Evolutionary conservation across 2,888 invertebrate genomes (phyloP), one percentile per base, ranked within the genome.

Genomic region (Heteropelma amictum): DNA sequence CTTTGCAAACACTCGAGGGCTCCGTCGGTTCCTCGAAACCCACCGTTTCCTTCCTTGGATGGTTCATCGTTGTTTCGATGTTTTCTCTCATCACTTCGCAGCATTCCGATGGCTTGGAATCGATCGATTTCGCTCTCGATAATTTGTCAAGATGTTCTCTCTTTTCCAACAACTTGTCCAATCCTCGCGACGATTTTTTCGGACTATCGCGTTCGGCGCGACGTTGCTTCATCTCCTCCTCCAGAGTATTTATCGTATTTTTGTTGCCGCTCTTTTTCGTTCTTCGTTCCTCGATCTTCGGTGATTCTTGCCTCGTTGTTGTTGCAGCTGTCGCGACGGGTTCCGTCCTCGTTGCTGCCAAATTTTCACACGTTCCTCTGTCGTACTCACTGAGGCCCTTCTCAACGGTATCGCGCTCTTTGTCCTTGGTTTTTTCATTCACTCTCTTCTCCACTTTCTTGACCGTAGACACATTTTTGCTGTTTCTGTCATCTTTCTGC

Each of bases 151-250:
- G 87, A 74, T 90, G 90, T 81, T 91, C 91, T 54, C 90, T 89
- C 81, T 90, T 91, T 75, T 90, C 92, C 47, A 93, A 90, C 47
- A 93, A 84, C 79, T 91, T 91, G 79, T 93, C 93, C 54, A 93
- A 83, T 1, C 92, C 90, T 21, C 92, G 92, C 86, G 91, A 90
- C 70, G 90, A 90, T 86, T 92, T 93, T 90, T 92, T 93, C 87
- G 89, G 91, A 80, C 88, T 90, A 82, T 90, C 91, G 87, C 90
- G 88, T 88, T 90, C 90, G 61, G 88, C 87, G 68, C 89, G 86
- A 35, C 89, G 83, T 45, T 89, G 89, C 33, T 89, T 88, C 85
- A 89, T 87, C 68, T 89, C 89, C 64, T 89, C 89, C 30, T 89
- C 89, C 17, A 89, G 70, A 1, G 82, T 86, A 58, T 87, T 87